phyloP scores from a whole-genome alignment of 2,113 vertebrate genomes.

The Microcebus ravelobensis region DNA sequence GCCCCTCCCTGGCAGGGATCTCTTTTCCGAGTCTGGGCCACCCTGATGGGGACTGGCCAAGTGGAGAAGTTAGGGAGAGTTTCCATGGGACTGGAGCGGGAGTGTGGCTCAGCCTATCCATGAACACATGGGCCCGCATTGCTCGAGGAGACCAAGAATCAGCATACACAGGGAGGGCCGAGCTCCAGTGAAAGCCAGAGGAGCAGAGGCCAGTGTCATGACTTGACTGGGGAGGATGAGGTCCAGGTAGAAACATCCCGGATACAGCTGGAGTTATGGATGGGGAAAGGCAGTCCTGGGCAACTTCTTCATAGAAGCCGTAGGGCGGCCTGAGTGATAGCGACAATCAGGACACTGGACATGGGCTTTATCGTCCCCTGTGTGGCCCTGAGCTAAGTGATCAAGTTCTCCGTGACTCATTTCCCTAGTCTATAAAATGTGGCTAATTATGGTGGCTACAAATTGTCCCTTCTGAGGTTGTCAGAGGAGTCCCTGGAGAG shows the following conservation, averaged over 20 bases:
- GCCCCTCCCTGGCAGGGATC: no score
- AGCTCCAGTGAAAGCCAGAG: no score
- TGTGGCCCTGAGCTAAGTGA: not conserved
- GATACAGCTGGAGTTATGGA: not conserved
- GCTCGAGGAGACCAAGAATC: not conserved
- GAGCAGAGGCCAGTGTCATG: not conserved
- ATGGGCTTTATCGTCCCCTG: not conserved
- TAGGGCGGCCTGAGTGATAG: not conserved
- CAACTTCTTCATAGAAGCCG: not conserved
- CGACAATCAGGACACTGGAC: not conserved
- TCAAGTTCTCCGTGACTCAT: not conserved
- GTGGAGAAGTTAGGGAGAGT: not conserved
- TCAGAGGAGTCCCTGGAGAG: not conserved
- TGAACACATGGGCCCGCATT: not conserved
- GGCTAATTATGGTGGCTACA: not conserved
- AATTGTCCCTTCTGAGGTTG: not conserved
- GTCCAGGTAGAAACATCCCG: not conserved
- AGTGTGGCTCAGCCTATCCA: not conserved
- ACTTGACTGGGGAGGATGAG: no score
- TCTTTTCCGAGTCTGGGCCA: not conserved
- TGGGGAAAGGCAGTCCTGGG: no score
- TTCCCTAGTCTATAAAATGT: not conserved
- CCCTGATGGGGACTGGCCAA: accelerated
- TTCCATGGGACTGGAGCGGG: not conserved
- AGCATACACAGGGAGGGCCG: not conserved